Conservation (phyloP, 2,888 invertebrate species). For the Dryomyza anilis region DNA sequence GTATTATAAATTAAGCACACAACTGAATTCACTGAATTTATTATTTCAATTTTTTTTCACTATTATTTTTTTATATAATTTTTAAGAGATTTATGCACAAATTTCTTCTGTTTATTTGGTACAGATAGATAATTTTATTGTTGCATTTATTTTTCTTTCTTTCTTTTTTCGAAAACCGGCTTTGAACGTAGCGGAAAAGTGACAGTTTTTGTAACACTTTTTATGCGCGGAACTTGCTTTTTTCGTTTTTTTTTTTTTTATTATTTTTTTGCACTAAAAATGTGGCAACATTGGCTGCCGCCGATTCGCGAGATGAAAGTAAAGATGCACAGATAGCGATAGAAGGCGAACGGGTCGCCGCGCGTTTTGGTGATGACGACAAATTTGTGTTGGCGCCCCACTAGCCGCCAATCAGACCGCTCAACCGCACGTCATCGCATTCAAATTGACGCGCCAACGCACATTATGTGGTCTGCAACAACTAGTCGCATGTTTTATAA, state of each 20-base stretch:
- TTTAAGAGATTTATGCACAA: not conserved
- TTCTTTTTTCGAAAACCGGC: not conserved
- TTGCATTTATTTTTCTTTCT: not conserved
- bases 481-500: too few relatives aligned
- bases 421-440: not conserved
- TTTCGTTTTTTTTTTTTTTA: too few relatives aligned
- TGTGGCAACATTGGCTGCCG: too few relatives aligned
- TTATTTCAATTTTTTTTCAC: too few relatives aligned
- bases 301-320: not conserved
- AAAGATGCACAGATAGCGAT: not conserved
- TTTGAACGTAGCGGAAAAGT: not conserved
- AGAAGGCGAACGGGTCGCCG: not conserved
- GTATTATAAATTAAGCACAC: too few relatives aligned
- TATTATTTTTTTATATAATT: too few relatives aligned
- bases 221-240: not conserved
- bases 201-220: slow-evolving; percentile 15
- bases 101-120: not conserved
- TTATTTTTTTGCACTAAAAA: not conserved
- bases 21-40: too few relatives aligned
- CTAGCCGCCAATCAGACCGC: not conserved
- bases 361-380: too few relatives aligned
- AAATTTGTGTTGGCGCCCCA: too few relatives aligned
- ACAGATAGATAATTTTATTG: not conserved
- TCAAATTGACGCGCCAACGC: not conserved
- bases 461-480: too few relatives aligned